Evolutionary conservation across 2,888 invertebrate genomes (phyloP).

Genomic region (Erannis defoliaria): DNA sequence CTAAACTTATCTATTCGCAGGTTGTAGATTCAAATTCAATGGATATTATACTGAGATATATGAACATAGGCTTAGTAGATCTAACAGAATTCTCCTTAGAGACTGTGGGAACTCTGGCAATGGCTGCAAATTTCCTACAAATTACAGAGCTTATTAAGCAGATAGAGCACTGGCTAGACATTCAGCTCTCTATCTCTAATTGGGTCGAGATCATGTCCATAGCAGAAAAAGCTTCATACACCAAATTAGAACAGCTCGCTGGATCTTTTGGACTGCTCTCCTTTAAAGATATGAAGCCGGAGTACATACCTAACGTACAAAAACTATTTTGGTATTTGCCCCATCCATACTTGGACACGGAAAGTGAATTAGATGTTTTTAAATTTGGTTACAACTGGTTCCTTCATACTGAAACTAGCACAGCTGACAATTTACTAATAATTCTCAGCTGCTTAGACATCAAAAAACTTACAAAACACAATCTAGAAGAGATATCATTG

Average conservation of each 20-base stretch:
- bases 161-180: slow-evolving; percentile 69
- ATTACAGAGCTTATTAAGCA: slow-evolving; percentile 74
- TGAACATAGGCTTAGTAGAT: slow-evolving; percentile 71
- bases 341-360: slow-evolving; percentile 68
- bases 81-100: slow-evolving; percentile 62
- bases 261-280: slow-evolving; percentile 67
- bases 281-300: slow-evolving; percentile 68
- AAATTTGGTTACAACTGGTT: slow-evolving; percentile 77
- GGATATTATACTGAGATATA: slow-evolving; percentile 69
- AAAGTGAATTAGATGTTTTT: slow-evolving; percentile 69
- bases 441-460: slow-evolving; percentile 72
- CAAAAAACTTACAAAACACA: slow-evolving; percentile 53
- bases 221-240: slow-evolving; percentile 66
- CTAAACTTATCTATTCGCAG: slow-evolving; percentile 50
- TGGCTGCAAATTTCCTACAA: slow-evolving; percentile 75
- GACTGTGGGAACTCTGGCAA: slow-evolving; percentile 63
- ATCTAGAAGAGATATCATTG: slow-evolving; percentile 60
- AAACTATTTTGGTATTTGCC: slow-evolving; percentile 77
- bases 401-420: slow-evolving; percentile 56
- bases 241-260: slow-evolving; percentile 60
- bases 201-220: slow-evolving; percentile 71
- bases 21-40: slow-evolving; percentile 73
- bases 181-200: slow-evolving; percentile 59
- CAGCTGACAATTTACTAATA: slow-evolving; percentile 61
- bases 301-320: slow-evolving; percentile 62